Base-by-base conservation (phyloP, 2,888 invertebrate species). In the Litoditis marina region DNA sequence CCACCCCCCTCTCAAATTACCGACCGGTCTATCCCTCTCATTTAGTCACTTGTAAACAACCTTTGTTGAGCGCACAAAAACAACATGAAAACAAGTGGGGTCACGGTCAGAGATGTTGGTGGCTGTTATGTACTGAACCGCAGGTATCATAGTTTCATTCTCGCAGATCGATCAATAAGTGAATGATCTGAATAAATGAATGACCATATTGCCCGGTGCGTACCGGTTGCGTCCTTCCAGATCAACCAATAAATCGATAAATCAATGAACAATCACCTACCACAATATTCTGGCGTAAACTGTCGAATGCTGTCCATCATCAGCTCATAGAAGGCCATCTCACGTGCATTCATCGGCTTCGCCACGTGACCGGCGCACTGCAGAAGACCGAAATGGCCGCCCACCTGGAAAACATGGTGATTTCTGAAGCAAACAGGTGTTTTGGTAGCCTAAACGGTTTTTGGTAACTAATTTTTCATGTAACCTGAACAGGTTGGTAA, bases 301-400 rank as follows among this genome's bases (percentile, higher is more conserved):
- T 77, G 73, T 8, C 69, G 66, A 19, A 81, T 56, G 30, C 75
- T 64, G 7, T 66, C 65, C 51, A 71, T 66, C 67, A 81, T 72
- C 64, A 74, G 69, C 58, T 73, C 69, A 66, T 81, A 81, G 59
- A 82, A 81, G 7, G 76, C 77, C 68, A 71, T 74, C 62, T 81
- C 81, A 7, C 81, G 68, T 30, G 78, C 64, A 61, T 81, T 81
- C 54, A 78, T 60, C 0, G 81, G 81, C 61, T 81, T 81, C 22
- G 78, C 79, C 47, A 81, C 81, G 63, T 82, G 81, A 19, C 78
- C 80, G 42, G 71, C 73, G 58, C 77, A 78, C 30, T 66, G 69
- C n/a, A 80, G 64, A 28, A 80, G 73, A n/a, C 80, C 80, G 60
- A 81, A 79, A 62, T 80, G 80, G 13, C 80, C 79, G 49, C 79